Percentiles rank a stretch among this genome's conserved stretches.
Conservation (phyloP, 2,888 invertebrate genomes). For the Macaria notata region DNA sequence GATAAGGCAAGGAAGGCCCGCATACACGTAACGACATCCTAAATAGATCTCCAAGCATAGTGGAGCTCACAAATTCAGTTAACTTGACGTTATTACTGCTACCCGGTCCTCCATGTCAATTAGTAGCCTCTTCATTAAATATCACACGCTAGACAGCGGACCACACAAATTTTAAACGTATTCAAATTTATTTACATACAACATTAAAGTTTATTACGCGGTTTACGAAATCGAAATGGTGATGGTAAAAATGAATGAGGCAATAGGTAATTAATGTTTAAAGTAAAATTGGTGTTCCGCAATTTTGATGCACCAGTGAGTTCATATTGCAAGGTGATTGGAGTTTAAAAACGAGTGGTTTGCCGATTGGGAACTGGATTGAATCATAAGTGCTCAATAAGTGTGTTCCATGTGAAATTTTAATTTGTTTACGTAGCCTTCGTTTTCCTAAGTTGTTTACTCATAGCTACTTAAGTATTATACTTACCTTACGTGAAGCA, state of each 20-base stretch:
- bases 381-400: constrained; percentile 3
- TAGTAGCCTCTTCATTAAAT: constrained; percentile 54
- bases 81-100: constrained; percentile 52
- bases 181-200: constrained; percentile 34
- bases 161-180: constrained; percentile 41
- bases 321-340: constrained; percentile 21
- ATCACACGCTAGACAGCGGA: constrained; percentile 34
- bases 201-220: constrained; percentile 28
- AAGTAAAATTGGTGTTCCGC: constrained; percentile 22
- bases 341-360: constrained; percentile 8
- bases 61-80: constrained; percentile 55
- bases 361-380: constrained; percentile 7
- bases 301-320: constrained; percentile 24
- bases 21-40: constrained; percentile 43
- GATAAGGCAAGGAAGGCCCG: constrained; percentile 39
- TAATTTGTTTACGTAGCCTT: too few species aligned
- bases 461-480: too few species aligned
- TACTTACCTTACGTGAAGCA: too few species aligned
- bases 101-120: constrained; percentile 55
- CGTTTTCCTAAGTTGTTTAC: too few species aligned
- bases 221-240: constrained; percentile 27
- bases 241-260: constrained; percentile 16
- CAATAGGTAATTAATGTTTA: constrained; percentile 14
- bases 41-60: constrained; percentile 43
- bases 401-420: too few species aligned